phyloP scores from a whole-genome alignment of 2,113 vertebrate species.

The Sander lucioperca region DNA sequence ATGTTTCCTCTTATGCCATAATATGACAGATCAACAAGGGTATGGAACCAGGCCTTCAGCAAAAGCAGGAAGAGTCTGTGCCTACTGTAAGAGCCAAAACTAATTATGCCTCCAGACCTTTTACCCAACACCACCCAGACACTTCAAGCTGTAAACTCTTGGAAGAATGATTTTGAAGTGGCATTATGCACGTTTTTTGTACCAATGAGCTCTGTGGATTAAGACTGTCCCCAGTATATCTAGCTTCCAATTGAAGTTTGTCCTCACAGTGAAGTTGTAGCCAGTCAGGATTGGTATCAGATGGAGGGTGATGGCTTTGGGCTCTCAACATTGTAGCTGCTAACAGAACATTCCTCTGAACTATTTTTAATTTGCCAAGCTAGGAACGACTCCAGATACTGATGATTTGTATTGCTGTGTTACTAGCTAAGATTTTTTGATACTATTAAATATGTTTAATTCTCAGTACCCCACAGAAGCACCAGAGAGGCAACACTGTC shows the following conservation, averaged over 20 bases:
- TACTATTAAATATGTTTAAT: neutral
- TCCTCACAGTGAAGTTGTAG: neutral
- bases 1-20: neutral
- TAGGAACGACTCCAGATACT: neutral
- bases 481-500: neutral
- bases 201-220: neutral
- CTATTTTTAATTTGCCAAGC: neutral
- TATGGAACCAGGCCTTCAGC: neutral
- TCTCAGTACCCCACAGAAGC: neutral
- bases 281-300: neutral
- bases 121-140: neutral
- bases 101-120: neutral
- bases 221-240: neutral
- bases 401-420: neutral
- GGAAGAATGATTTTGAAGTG: neutral
- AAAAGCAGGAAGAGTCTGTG: neutral
- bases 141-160: neutral
- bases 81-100: neutral
- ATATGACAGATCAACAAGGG: neutral
- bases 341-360: neutral
- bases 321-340: conserved; percentile 4
- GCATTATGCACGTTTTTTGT: neutral
- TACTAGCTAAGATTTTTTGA: neutral
- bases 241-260: neutral
- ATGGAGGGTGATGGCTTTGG: neutral